Percentiles rank a stretch among this genome's conserved stretches.
These are phyloP conservation scores for Synanthedon myopaeformis DNA, from an alignment of 2,888 invertebrate species.

Conservation along the genomic window DNA sequence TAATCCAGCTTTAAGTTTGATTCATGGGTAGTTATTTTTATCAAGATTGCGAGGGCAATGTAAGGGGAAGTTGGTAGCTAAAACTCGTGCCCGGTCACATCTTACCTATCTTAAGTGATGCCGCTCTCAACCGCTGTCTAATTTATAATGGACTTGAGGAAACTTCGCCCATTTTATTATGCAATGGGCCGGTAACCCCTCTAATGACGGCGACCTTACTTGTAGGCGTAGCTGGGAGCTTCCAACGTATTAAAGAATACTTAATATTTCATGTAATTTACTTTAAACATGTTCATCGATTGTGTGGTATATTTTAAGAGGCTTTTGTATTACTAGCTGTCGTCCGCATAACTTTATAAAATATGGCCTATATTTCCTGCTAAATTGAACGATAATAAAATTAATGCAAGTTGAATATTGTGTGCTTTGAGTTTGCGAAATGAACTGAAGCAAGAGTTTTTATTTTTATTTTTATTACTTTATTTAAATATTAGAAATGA, in stretches of 20 bases:
- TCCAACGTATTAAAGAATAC: constrained; percentile 51
- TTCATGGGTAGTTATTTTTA: constrained; percentile 65
- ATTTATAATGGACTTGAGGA: constrained; percentile 71
- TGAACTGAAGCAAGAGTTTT: no score
- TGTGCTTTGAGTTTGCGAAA: no score
- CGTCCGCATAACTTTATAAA: no score
- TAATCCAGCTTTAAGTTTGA: constrained; percentile 59
- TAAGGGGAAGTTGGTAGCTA: constrained; percentile 54
- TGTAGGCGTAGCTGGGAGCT: constrained; percentile 53
- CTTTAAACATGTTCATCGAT: constrained; percentile 15
- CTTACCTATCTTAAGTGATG: constrained; percentile 70
- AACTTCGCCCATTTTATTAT: constrained; percentile 70
- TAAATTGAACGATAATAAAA: no score
- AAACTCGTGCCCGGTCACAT: constrained; percentile 65
- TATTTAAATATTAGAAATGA: no score
- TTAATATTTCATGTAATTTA: constrained; percentile 45
- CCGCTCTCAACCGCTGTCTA: constrained; percentile 66
- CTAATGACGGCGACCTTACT: constrained; percentile 66
- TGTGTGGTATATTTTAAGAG: background rate
- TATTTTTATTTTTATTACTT: no score
- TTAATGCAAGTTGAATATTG: no score
- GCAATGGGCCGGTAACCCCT: constrained; percentile 67
- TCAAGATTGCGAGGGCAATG: constrained; percentile 60
- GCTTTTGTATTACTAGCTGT: no score
- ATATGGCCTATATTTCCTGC: no score